Conservation (phyloP, 2,797 vertebrate species). For the Myoxocephalus aenaeus region DNA sequence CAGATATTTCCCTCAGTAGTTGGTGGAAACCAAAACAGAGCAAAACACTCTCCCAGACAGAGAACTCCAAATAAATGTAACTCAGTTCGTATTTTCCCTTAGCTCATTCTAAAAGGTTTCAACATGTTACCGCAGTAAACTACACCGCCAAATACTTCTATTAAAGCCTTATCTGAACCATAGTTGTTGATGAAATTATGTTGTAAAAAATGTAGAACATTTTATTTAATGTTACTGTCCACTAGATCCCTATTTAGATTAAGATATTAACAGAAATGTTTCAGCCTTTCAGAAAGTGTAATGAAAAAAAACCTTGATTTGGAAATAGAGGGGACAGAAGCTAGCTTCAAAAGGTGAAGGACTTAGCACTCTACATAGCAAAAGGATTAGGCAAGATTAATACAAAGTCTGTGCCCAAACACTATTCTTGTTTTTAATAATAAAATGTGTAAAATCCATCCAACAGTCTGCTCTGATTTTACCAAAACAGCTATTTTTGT, state of each 20-base stretch:
- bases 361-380: slow-evolving; percentile 8
- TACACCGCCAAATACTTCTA: background rate
- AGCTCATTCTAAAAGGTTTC: background rate
- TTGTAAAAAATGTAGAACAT: background rate
- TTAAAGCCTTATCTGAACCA: slow-evolving; percentile 3
- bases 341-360: slow-evolving; percentile 30
- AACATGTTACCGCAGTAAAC: background rate
- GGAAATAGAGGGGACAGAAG: slow-evolving; percentile 20
- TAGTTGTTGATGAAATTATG: background rate
- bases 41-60: background rate
- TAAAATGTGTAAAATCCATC: slow-evolving; percentile 30
- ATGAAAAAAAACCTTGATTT: slow-evolving; percentile 26
- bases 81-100: too few species aligned
- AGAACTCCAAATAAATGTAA: background rate
- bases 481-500: slow-evolving; percentile 20
- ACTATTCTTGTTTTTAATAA: background rate
- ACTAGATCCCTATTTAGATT: slow-evolving; percentile 10
- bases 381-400: slow-evolving; percentile 50
- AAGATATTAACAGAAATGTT: background rate
- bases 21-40: background rate
- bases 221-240: background rate
- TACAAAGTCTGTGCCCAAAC: slow-evolving; percentile 25
- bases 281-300: slow-evolving; percentile 13
- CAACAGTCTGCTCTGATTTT: slow-evolving; percentile 10
- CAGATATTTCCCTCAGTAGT: background rate